Base-by-base conservation (phyloP, 2,113 vertebrate genomes). In the Myotis yumanensis region DNA sequence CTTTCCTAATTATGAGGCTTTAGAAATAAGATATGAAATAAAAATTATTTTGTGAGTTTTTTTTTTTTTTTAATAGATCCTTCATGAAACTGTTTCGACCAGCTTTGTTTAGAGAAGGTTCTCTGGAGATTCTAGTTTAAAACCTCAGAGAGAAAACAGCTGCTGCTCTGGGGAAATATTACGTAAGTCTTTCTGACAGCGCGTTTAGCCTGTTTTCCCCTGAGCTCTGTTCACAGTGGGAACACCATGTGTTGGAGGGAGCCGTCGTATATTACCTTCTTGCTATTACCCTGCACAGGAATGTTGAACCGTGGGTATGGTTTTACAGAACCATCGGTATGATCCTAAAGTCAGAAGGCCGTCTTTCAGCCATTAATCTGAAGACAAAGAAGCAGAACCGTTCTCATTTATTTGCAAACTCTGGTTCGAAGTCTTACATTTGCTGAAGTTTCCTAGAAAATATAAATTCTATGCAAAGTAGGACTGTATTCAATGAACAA, bases 141-240 rank as follows among this genome's bases (percentile, higher is more conserved):
- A 93, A 12, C 54, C 75, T 90, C 22, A 54, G 64, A 86, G 84
- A 89, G 73, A 54, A 87, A 96, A 75, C 87, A 91, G 64, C n/a
- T 64, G 64, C 51, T 64, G 72, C 72, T 76, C 18, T 77, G 77
- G 90, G 92, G 77, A 94, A 94, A 84, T 35, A 52, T 37, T n/a
- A 32, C 16, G 0, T 51, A 81, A 81, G 43, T 40, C 77, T 90
- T 48, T 93, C 66, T 64, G 71, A 91, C 57, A 90, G 72, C 0
- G 1, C 69, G 32, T 22, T 86, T 68, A 79, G 18, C 25, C 83
- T 51, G 11, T 71, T 86, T 82, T 72, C 37, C 76, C 22, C 20
- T 32, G 64, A 37, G 37, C 11, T 75, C 73, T 77, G 43, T 57
- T 85, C 81, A 23, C 52, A 83, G 37, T 18, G 84, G 37, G 52